Base-by-base conservation (phyloP, 1,140 invertebrate genomes). In the Drosophila rufa region DNA sequence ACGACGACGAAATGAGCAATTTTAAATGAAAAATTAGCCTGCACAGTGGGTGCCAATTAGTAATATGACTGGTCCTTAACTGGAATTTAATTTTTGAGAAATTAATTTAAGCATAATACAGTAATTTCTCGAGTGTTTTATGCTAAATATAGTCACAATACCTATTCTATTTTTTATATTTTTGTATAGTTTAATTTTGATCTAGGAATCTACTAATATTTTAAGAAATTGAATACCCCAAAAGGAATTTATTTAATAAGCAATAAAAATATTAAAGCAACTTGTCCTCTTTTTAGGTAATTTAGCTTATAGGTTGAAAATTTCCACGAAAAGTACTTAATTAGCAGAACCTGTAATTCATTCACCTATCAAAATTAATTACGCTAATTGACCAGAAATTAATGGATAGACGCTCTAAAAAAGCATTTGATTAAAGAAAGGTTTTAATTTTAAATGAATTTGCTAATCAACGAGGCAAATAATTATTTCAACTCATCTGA, bases 1-100 rank as follows among this genome's bases (percentile, higher is more conserved):
- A 56, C 40, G 40, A 43, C 40, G n/a, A 33, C 55, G 45, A 58
- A 64, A 58, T 46, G 58, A 75, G 64, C 47, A 61, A 43, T 46
- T 79, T 65, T 25, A 46, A 43, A 51, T 60, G 42, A 17, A 43
- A 33, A 33, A 19, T 33, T 2, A 36, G 40, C 22, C 51, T 19
- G 15, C 15, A 73, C 22, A 50, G 15, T 42, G 38, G 36, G 9
- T n/a, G 36, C 25, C 22, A 36, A 62, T 66, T 46, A 22, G n/a
- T 15, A 40, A 5, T 0, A 7, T 36, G 2, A 33, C 0, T 33
- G 6, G 7, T 8, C 30, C 30, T 36, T 17, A 3, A 33, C 17
- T 51, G 17, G 3, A 1, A 7, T n/a, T 51, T 7, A 30, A 17
- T 4, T 53, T 33, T 7, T 12, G 1, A 6, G 3, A 15, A 27